These are phyloP conservation scores for Aphrophora alni DNA, from an alignment of 2,888 invertebrate genomes.

Conservation along the genomic window DNA sequence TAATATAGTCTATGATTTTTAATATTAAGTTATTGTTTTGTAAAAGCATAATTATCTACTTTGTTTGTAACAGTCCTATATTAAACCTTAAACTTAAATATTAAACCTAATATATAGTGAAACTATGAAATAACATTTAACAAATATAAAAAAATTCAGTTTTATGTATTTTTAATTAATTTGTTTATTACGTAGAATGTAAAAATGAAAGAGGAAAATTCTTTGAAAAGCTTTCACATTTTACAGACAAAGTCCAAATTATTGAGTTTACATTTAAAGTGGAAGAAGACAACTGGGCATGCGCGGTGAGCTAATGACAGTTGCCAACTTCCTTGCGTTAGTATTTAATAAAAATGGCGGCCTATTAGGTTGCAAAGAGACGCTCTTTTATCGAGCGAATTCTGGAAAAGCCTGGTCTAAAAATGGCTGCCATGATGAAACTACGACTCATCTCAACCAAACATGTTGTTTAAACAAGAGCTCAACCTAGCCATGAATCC, in stretches of 20 bases:
- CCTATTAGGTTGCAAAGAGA: slow-evolving; percentile 40
- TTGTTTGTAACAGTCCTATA: too few species aligned
- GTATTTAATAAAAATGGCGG: slow-evolving; percentile 44
- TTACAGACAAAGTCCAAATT: slow-evolving; percentile 18
- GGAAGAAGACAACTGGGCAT: slow-evolving; percentile 24
- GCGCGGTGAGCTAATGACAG: slow-evolving; percentile 34
- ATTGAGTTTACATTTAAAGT: slow-evolving; percentile 39
- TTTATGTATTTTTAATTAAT: not conserved
- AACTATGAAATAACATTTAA: too few species aligned
- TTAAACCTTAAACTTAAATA: too few species aligned
- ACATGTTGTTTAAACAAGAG: slow-evolving; percentile 29
- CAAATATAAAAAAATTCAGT: too few species aligned
- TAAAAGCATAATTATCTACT: too few species aligned
- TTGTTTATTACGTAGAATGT: not conserved
- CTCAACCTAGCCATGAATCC: slow-evolving; percentile 19
- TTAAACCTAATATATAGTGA: too few species aligned
- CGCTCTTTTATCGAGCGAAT: slow-evolving; percentile 42
- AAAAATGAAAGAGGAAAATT: not conserved
- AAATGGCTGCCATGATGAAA: slow-evolving; percentile 32
- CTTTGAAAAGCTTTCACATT: not conserved
- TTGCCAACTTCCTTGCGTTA: slow-evolving; percentile 37
- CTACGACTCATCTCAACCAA: slow-evolving; percentile 13
- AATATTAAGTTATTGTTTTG: too few species aligned
- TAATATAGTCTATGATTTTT: too few species aligned
- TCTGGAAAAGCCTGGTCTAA: slow-evolving; percentile 28